Percentiles rank a stretch among this genome's conserved stretches.
Conservation (phyloP, 2,888 invertebrate genomes). For the Leucozona laternaria region DNA sequence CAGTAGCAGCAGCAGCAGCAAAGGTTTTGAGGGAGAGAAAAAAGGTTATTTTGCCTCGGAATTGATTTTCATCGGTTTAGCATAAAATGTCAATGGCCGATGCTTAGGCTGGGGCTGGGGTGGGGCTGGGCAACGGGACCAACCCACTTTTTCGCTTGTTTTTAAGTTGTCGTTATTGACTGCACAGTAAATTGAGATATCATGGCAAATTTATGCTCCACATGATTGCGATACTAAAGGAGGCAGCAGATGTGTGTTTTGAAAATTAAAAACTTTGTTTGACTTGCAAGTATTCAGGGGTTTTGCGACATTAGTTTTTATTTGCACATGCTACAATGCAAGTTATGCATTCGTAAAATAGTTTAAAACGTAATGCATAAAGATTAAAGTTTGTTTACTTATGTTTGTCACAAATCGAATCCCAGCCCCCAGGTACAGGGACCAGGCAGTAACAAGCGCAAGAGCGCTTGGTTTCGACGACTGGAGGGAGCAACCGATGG, state of each 20-base stretch:
- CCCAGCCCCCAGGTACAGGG: too few relatives aligned
- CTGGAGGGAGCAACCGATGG: too few relatives aligned
- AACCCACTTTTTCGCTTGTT: slow-evolving; percentile 52
- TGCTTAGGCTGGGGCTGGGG: slow-evolving; percentile 38
- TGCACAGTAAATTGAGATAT: slow-evolving; percentile 69
- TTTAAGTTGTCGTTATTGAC: slow-evolving; percentile 38
- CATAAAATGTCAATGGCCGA: slow-evolving; percentile 62
- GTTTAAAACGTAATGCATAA: too few relatives aligned
- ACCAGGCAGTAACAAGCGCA: too few relatives aligned
- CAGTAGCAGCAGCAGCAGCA: background rate
- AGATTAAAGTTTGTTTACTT: too few relatives aligned
- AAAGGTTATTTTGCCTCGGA: slow-evolving; percentile 9
- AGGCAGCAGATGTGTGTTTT: slow-evolving; percentile 2
- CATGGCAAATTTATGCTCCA: slow-evolving; percentile 48
- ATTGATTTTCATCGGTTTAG: slow-evolving; percentile 30
- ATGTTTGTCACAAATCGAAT: too few relatives aligned
- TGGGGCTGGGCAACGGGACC: slow-evolving; percentile 32
- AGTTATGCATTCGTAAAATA: too few relatives aligned
- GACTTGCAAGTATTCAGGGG: background rate
- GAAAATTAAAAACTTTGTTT: background rate
- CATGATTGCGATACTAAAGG: slow-evolving; percentile 19
- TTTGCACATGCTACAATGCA: too few relatives aligned
- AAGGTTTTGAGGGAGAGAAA: slow-evolving; percentile 12
- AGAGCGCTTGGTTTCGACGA: too few relatives aligned
- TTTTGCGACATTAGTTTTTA: background rate